phyloP scores from a whole-genome alignment of 2,797 vertebrate species.

The Gymnoscopelus braueri region DNA sequence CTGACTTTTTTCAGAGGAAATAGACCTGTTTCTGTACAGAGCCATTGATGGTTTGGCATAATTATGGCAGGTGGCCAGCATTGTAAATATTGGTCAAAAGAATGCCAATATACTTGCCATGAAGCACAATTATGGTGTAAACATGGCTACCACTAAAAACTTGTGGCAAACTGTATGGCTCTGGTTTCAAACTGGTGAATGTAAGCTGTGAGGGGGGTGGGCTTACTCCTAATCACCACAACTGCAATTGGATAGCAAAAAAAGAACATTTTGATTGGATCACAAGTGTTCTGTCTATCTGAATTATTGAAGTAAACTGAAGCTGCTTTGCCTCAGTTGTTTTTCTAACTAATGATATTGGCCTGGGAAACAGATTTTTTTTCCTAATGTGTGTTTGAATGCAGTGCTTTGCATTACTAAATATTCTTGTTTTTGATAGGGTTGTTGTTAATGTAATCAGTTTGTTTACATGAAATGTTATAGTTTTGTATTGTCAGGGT shows the following conservation, averaged over 20 bases:
- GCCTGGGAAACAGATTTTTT: constrained; percentile 76
- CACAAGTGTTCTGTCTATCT: constrained; percentile 5
- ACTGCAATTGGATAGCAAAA: constrained; percentile 2
- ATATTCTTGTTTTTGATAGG: constrained; percentile 54
- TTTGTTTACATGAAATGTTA: constrained; percentile 69
- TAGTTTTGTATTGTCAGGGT: constrained; percentile 62
- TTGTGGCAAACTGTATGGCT: not conserved
- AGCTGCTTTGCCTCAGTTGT: constrained; percentile 31
- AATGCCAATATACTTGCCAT: too few relatives aligned
- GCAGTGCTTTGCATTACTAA: constrained; percentile 73
- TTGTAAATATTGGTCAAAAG: too few relatives aligned
- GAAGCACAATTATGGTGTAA: not conserved
- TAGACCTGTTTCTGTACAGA: too few relatives aligned
- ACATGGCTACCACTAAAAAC: not conserved
- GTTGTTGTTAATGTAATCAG: constrained; percentile 56
- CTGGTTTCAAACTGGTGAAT: constrained; percentile 13
- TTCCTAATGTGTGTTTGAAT: constrained; percentile 60
- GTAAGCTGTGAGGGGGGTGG: not conserved
- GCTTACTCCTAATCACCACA: too few relatives aligned
- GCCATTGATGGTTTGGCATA: not conserved
- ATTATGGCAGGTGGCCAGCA: too few relatives aligned
- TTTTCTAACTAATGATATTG: constrained; percentile 38
- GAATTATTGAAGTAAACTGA: constrained; percentile 25
- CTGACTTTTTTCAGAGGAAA: too few relatives aligned
- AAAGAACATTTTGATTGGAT: constrained; percentile 1